Evolutionary conservation across 2,113 vertebrate species (phyloP).

Genomic region (Ammospiza caudacuta): DNA sequence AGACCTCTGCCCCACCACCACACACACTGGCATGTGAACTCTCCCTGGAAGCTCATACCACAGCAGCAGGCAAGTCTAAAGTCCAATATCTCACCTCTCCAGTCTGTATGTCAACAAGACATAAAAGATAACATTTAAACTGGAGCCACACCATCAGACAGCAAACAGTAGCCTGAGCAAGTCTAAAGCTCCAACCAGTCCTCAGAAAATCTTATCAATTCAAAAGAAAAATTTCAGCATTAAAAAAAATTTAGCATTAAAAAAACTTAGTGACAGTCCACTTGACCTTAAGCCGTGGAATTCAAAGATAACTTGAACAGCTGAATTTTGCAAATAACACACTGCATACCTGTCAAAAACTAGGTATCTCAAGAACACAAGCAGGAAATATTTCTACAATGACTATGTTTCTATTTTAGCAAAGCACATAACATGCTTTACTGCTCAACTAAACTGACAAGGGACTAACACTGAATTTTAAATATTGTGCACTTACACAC

Average conservation of each 20-base stretch:
- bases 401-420: neutral
- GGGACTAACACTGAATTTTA: neutral
- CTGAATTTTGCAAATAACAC: neutral
- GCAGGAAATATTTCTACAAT: slow-evolving; percentile 15
- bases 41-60: neutral
- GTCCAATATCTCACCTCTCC: neutral
- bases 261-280: neutral
- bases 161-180: neutral
- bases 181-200: neutral
- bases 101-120: neutral
- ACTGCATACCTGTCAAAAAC: neutral
- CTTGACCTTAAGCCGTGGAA: neutral
- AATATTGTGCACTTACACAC: accelerated
- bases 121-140: neutral
- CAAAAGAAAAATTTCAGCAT: neutral
- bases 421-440: neutral
- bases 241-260: neutral
- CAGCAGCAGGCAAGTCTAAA: neutral
- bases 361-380: neutral
- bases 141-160: slow-evolving; percentile 8
- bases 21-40: accelerated
- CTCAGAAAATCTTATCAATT: neutral
- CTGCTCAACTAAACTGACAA: neutral
- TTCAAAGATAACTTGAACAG: neutral
- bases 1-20: neutral